A percentile compares a stretch with the other conserved stretches of the same genome.
These are phyloP conservation scores for Choreutis nemorana DNA, from an alignment of 2,888 invertebrate genomes.

Conservation along the genomic window DNA sequence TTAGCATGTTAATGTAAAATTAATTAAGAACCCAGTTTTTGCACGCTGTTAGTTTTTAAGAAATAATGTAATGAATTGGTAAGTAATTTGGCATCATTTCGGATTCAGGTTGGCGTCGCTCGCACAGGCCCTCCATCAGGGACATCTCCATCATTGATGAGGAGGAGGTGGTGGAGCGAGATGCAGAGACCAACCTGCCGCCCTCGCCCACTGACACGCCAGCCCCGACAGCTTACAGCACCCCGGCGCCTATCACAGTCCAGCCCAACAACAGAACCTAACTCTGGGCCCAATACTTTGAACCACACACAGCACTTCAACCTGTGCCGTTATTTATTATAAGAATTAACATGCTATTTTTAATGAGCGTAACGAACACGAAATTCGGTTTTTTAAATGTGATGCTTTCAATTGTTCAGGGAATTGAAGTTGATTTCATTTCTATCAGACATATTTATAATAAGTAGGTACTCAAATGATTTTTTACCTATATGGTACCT, in stretches of 20 bases:
- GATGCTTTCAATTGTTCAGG: no score
- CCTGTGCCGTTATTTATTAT: no score
- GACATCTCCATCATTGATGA: constrained; percentile 89
- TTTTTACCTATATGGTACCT: no score
- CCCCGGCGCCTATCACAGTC: constrained; percentile 48
- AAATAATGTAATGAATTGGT: constrained; percentile 1
- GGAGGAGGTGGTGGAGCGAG: constrained; percentile 73
- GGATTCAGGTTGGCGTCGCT: constrained; percentile 76
- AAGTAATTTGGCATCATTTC: constrained; percentile 4
- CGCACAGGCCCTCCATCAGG: constrained; percentile 82
- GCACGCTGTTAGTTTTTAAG: no score
- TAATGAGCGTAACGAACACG: no score
- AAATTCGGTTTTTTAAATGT: no score
- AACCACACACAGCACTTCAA: no score
- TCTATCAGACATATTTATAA: no score
- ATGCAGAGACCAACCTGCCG: constrained; percentile 35
- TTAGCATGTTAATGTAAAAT: neutral
- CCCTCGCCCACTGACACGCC: constrained; percentile 20
- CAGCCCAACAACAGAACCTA: constrained; percentile 44
- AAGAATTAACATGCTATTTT: no score
- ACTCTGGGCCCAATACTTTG: no score
- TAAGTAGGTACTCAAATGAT: no score
- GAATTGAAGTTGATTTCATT: no score
- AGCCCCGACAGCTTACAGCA: constrained; percentile 24
- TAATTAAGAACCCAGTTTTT: neutral